phyloP scores from a whole-genome alignment of 2,888 invertebrate species.

The Tiliacea aurago region DNA sequence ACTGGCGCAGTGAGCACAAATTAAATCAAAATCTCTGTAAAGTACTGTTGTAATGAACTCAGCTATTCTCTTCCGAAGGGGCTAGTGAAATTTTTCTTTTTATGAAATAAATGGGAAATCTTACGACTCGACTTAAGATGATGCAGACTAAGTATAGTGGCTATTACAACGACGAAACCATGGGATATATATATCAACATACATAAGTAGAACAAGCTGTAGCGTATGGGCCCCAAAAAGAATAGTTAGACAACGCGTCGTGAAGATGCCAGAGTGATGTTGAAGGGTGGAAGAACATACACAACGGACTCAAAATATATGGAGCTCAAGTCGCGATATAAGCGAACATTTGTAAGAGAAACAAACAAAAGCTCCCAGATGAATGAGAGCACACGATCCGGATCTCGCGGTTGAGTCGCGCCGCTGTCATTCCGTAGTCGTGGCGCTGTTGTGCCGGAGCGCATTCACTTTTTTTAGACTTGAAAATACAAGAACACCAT shows the following conservation, averaged over 20 bases:
- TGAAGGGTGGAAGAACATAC: constrained; percentile 17
- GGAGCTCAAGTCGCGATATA: constrained; percentile 30
- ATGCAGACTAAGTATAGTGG: neutral
- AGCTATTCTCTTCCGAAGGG: neutral
- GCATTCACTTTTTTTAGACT: constrained; percentile 4
- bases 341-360: constrained; percentile 45
- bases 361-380: constrained; percentile 43
- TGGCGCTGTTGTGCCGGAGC: neutral
- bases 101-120: constrained; percentile 1
- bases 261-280: constrained; percentile 10
- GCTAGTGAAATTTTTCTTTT: neutral
- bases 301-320: constrained; percentile 28
- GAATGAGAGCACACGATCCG: constrained; percentile 33
- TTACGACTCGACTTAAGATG: neutral
- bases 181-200: neutral
- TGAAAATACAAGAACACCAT: neutral
- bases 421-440: neutral
- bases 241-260: constrained; percentile 24
- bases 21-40: constrained; percentile 19
- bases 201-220: constrained; percentile 2
- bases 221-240: neutral
- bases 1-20: constrained; percentile 18
- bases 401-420: constrained; percentile 7
- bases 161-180: neutral
- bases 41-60: constrained; percentile 17